Evolutionary conservation across 2,888 invertebrate species (phyloP).

Genomic region (Heliconius ismenius): DNA sequence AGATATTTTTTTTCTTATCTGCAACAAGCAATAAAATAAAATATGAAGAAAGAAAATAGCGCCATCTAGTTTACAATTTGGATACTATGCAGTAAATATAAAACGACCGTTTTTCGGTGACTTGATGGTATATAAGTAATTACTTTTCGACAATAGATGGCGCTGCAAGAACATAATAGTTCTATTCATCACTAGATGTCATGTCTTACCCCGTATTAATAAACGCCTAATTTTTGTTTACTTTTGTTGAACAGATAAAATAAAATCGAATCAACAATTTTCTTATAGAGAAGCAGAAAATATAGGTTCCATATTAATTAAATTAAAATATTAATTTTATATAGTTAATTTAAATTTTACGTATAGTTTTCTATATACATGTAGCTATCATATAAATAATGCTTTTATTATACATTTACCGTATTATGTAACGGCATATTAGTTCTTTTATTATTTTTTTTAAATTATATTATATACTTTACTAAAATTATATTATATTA

Average conservation of each 20-base stretch:
- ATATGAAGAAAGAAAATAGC: not conserved
- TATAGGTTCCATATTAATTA: not conserved
- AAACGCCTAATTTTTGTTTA: not conserved
- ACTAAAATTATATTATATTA: too few species aligned
- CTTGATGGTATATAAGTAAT: slow-evolving; percentile 1
- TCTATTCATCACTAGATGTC: slow-evolving; percentile 27
- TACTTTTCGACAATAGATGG: slow-evolving; percentile 54
- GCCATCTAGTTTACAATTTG: not conserved
- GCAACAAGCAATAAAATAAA: not conserved
- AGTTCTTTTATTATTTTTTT: not conserved
- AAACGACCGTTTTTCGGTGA: not conserved
- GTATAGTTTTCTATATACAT: not conserved
- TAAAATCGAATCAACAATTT: accelerated
- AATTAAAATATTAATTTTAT: not conserved
- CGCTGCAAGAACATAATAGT: slow-evolving; percentile 39
- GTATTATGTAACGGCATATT: not conserved
- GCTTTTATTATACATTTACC: not conserved
- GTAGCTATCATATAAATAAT: not conserved
- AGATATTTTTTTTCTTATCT: not conserved
- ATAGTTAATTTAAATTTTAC: not conserved
- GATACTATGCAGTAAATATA: not conserved
- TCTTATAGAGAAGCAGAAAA: not conserved
- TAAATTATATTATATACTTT: not conserved
- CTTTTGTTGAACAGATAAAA: not conserved
- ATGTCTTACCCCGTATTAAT: not conserved